Evolutionary conservation across 2,797 vertebrate species (phyloP), one percentile per base, ranked within the genome.

Genomic region (Enteromius argenteus): DNA sequence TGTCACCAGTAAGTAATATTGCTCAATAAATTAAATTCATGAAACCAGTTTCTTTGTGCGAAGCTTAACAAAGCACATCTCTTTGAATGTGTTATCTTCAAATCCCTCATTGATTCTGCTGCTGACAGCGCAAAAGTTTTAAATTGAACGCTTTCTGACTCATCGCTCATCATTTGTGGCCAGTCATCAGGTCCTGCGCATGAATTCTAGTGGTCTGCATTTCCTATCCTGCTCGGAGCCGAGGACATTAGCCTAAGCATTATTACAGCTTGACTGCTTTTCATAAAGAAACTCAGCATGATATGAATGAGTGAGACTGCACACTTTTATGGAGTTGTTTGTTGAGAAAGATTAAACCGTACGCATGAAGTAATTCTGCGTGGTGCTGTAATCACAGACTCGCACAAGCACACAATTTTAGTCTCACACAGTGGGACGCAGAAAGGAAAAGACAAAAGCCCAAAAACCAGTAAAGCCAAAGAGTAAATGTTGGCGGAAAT

Each of bases 211-310:
- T 62, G 51, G 49, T 81, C 23, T 81, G 42, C 69, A 74, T 82
- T 82, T 82, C 56, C 32, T 14, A 17, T 21, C 37, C 53, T 72
- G 39, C 51, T 71, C 21, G n/a, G 39, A 53, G 78, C 78, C 17
- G 46, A 71, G 39, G 72, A 35, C 23, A 75, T 76, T 68, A 67
- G 62, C 32, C 35, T 53, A 17, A 58, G 62, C 81, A 39, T 68
- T 68, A 83, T 76, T 67, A 76, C 23, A 58, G 73, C 62, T 77
- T 56, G 81, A 68, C 46, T 77, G 81, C 62, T 23, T 83, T 76
- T 68, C 81, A 77, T 83, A 77, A 83, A 83, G 72, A 76, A 77
- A 53, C 62, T 5, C 73, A 83, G 81, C 81, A 32, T 75, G 80
- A 82, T 35, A 67, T 53, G 64, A 68, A 80, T n/a, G 64, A 53